A percentile compares a stretch with the other conserved stretches of the same genome.
Conservation (phyloP, 2,113 vertebrate species). For the Sinocyclocheilus anshuiensis region DNA sequence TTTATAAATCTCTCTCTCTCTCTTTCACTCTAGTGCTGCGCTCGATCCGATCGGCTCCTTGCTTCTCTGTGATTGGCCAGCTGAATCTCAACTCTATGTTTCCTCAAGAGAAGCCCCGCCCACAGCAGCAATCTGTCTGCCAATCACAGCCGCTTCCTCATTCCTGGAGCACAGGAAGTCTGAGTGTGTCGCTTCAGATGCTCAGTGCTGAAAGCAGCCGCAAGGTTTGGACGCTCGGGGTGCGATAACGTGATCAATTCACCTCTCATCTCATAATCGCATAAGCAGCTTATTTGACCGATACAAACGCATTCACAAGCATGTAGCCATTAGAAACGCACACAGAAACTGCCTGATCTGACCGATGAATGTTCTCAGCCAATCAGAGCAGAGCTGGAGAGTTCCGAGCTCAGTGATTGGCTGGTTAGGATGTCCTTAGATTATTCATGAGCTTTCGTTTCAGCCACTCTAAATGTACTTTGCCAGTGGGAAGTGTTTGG, state of each 20-base stretch:
- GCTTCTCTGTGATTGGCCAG: slow-evolving; percentile 60
- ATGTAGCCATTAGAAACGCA: background rate
- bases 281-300: background rate
- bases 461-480: background rate
- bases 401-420: background rate
- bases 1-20: background rate
- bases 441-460: background rate
- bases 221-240: slow-evolving; percentile 71
- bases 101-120: slow-evolving; percentile 10
- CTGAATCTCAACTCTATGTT: background rate
- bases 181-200: slow-evolving; percentile 43
- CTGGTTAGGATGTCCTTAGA: background rate
- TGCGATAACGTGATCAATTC: slow-evolving; percentile 54
- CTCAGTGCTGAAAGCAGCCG: slow-evolving; percentile 33
- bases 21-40: slow-evolving; percentile 58
- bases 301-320: background rate
- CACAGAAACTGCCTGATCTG: background rate
- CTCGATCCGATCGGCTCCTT: slow-evolving; percentile 73
- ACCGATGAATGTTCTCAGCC: slow-evolving; percentile 2
- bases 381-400: background rate
- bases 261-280: background rate
- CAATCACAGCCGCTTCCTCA: slow-evolving; percentile 62
- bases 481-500: background rate
- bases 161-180: slow-evolving; percentile 73
- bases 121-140: background rate